Percentiles rank a stretch among this genome's conserved stretches.
Conservation (phyloP, 1,140 invertebrate species). For the Pemphigus obesinymphae region DNA sequence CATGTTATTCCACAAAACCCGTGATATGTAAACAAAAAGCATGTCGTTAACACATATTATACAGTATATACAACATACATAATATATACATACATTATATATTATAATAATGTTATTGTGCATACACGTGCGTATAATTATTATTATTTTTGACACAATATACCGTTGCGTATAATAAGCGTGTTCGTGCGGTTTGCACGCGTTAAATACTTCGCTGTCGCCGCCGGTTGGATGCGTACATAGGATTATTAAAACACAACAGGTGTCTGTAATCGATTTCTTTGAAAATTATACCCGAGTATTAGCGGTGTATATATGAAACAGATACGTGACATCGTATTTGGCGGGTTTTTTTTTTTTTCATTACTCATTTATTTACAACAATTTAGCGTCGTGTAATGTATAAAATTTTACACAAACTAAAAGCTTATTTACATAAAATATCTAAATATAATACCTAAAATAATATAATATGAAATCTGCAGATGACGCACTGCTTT, state of each 20-base stretch:
- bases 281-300: neutral
- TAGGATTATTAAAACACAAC: slow-evolving; percentile 24
- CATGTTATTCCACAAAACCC: too few species aligned
- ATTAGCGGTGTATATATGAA: neutral
- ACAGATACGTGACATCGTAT: neutral
- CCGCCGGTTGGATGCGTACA: neutral
- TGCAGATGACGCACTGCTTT: too few species aligned
- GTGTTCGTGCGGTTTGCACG: neutral
- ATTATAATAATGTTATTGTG: too few species aligned
- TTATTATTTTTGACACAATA: neutral
- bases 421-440: too few species aligned
- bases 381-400: too few species aligned
- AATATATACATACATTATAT: too few species aligned
- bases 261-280: slow-evolving; percentile 7
- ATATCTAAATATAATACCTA: too few species aligned
- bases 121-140: too few species aligned
- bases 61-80: neutral
- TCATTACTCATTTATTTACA: too few species aligned
- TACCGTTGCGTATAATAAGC: neutral
- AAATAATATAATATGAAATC: too few species aligned
- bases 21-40: neutral
- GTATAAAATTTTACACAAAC: too few species aligned
- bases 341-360: neutral
- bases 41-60: neutral
- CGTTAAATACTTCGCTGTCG: neutral